phyloP scores from a whole-genome alignment of 2,888 invertebrate species.

The Aleiodes leptofemur region DNA sequence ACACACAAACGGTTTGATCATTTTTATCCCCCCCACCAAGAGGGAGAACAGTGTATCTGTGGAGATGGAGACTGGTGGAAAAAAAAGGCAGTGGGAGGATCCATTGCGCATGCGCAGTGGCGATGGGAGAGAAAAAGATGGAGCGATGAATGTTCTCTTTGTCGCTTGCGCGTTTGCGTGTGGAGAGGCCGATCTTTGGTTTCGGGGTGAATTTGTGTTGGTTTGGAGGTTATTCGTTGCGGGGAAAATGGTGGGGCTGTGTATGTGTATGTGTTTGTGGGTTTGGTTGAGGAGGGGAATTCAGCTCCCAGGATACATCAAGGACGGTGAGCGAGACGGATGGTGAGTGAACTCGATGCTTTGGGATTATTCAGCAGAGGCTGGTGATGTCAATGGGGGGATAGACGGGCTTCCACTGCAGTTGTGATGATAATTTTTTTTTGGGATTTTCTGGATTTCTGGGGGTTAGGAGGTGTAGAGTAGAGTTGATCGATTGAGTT shows the following conservation, averaged over 20 bases:
- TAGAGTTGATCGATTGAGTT: neutral
- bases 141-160: conserved; percentile 16
- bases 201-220: conserved; percentile 2
- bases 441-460: too few relatives aligned
- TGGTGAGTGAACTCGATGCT: conserved; percentile 48
- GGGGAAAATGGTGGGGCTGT: conserved; percentile 38
- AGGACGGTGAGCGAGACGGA: conserved; percentile 43
- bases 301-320: conserved; percentile 44
- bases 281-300: neutral
- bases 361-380: conserved; percentile 11
- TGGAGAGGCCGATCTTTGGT: conserved; percentile 31
- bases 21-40: neutral
- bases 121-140: neutral
- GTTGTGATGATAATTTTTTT: neutral
- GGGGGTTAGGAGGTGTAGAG: too few relatives aligned
- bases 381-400: conserved; percentile 42
- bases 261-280: conserved; percentile 12
- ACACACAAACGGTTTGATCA: neutral
- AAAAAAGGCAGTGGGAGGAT: conserved; percentile 14
- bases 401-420: neutral
- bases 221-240: conserved; percentile 15
- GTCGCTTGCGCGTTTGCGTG: conserved; percentile 6
- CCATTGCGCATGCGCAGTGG: conserved; percentile 5
- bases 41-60: neutral
- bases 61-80: neutral